A percentile compares a stretch with the other conserved stretches of the same genome.
Evolutionary conservation across 2,113 vertebrate genomes (phyloP).

Genomic region (Pithys albifrons): DNA sequence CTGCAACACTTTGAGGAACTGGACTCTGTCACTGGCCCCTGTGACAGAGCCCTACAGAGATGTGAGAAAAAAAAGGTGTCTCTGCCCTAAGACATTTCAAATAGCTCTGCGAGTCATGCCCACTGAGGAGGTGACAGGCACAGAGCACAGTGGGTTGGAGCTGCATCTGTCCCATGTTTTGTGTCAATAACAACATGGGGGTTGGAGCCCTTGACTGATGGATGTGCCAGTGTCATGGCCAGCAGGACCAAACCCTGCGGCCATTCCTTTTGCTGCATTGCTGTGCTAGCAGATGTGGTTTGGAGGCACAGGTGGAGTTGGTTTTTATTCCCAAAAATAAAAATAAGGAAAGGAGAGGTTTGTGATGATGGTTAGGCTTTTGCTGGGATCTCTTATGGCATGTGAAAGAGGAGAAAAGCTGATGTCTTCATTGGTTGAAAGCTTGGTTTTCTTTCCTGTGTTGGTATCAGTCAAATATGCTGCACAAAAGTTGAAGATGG

Average conservation of each 20-base stretch:
- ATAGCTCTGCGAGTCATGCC: not conserved
- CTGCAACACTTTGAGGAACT: not conserved
- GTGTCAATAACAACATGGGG: rapidly evolving
- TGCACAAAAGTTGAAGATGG: not conserved
- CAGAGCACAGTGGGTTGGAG: not conserved
- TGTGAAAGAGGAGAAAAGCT: not conserved
- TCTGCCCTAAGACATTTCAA: not conserved
- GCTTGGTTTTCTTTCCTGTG: not conserved
- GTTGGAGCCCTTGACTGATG: not conserved
- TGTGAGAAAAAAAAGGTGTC: not conserved
- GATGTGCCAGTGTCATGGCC: rapidly evolving
- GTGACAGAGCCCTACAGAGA: not conserved
- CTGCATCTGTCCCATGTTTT: not conserved
- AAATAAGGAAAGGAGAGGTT: not conserved
- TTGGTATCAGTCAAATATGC: not conserved
- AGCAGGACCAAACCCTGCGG: not conserved
- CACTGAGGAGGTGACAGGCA: not conserved
- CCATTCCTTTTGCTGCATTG: not conserved
- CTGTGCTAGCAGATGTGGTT: not conserved
- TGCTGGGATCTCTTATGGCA: not conserved
- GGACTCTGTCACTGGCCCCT: not conserved
- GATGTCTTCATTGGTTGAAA: not conserved
- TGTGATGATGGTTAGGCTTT: not conserved
- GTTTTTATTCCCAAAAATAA: not conserved
- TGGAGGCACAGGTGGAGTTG: not conserved